Base-by-base conservation (phyloP, 2,888 invertebrate genomes). In the Carpatolechia fugitivella region DNA sequence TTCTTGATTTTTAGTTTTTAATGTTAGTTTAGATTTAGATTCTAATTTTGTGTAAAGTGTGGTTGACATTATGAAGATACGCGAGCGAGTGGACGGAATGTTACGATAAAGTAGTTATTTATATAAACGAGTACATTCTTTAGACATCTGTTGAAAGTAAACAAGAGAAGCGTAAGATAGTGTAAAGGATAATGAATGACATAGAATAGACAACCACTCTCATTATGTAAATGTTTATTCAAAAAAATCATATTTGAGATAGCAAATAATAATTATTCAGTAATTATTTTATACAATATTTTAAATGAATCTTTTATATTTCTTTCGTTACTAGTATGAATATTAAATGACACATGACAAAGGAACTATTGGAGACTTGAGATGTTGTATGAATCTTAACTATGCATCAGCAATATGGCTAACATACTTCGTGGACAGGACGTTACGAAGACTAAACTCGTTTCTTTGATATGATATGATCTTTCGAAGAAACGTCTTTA, bases 331-430 rank as follows among this genome's bases (percentile, higher is more conserved):
- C 74, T 78, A 75, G 76, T 85, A 85, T 77, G 82, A 81, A 81
- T 82, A 85, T 70, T 75, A 85, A 80, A 90, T 90, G 90, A 90
- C 90, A 90, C 90, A 87, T 88, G 79, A 85, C 76, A 87, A 85
- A 90, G 90, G 90, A 90, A 90, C 90, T 89, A 85, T 90, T 86
- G 90, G 85, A 79, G 79, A 87, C 82, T 85, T 82, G 85, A 86
- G 82, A 85, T 85, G 84, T 78, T 75, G 76, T 63, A 76, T 77
- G 78, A 76, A 68, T 64, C 75, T 76, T 74, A 78, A 77, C 62
- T 76, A 76, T 66, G 76, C 74, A 69, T 78, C 76, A 85, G 78
- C 77, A 78, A 79, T 80, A 83, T 82, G 82, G 82, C 86, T 85
- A 78, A 74, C 74, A 68, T 79, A 76, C 69, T 74, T 62, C 71